Conservation (phyloP, 2,113 vertebrate species). For the Caretta caretta region DNA sequence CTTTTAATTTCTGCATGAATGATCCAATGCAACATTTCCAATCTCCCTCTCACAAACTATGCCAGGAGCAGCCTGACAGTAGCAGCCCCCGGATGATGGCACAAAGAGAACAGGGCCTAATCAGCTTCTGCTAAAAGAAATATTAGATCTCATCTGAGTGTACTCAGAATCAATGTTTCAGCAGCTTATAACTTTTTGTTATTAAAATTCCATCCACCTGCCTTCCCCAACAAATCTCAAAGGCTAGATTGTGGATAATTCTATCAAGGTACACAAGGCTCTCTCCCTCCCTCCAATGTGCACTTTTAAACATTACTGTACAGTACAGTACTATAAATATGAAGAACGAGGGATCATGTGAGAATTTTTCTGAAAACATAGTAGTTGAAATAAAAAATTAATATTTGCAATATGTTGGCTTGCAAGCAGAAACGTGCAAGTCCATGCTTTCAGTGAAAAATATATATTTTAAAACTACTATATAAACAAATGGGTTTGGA, state of each 20-base stretch:
- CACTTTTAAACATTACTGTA: not conserved
- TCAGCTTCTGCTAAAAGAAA: constrained; percentile 2
- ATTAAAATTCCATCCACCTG: constrained; percentile 3
- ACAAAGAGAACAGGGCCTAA: not conserved
- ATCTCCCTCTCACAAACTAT: not conserved
- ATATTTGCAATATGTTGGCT: constrained; percentile 23
- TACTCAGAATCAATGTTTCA: not conserved
- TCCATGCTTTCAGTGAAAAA: not conserved
- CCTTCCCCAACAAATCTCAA: not conserved
- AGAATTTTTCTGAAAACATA: constrained; percentile 23
- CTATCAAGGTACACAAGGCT: not conserved
- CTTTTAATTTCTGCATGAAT: not conserved
- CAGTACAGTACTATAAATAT: constrained; percentile 12
- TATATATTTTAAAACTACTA: constrained; percentile 17
- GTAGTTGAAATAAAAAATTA: constrained; percentile 14
- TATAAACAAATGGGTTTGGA: constrained; percentile 20
- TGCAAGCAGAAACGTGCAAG: constrained; percentile 2
- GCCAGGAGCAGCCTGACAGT: not conserved
- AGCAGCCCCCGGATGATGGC: not conserved
- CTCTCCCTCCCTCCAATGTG: not conserved
- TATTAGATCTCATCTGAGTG: not conserved
- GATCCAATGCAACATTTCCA: not conserved
- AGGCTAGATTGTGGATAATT: not conserved
- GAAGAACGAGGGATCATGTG: not conserved
- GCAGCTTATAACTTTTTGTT: not conserved